Evolutionary conservation across 2,888 invertebrate species (phyloP).

Genomic region (Tromatobia lineatoria): DNA sequence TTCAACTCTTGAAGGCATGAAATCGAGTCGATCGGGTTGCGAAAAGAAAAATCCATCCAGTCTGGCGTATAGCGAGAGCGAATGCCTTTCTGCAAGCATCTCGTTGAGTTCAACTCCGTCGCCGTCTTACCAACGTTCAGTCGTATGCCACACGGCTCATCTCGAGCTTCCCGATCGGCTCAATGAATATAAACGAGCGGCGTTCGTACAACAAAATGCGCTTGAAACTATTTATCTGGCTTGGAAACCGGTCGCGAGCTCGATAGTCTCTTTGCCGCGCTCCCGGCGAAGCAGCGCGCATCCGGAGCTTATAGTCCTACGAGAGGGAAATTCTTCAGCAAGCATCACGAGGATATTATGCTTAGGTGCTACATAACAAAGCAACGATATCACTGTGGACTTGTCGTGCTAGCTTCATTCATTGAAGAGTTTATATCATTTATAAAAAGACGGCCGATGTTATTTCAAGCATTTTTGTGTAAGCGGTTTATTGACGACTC

Average conservation of each 20-base stretch:
- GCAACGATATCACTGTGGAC: background rate
- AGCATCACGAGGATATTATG: background rate
- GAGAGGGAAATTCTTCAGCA: constrained; percentile 23
- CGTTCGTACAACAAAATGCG: constrained; percentile 62
- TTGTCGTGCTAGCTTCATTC: background rate
- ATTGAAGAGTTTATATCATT: background rate
- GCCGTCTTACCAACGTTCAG: constrained; percentile 9
- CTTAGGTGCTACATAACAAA: background rate
- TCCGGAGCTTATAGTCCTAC: constrained; percentile 13
- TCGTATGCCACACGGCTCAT: constrained; percentile 8
- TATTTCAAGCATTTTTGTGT: background rate
- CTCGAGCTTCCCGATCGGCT: constrained; percentile 40
- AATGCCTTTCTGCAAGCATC: background rate
- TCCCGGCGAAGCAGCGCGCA: constrained; percentile 7
- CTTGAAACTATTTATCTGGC: constrained; percentile 66
- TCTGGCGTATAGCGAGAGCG: constrained; percentile 5
- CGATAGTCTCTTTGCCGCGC: constrained; percentile 27
- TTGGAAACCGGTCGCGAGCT: constrained; percentile 65
- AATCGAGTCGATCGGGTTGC: constrained; percentile 37
- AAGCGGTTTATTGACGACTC: no score
- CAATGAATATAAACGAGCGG: constrained; percentile 63
- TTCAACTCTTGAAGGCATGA: constrained; percentile 2
- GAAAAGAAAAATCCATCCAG: constrained; percentile 40
- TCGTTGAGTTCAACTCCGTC: background rate
- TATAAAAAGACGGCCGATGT: background rate